Conservation (phyloP, 2,797 vertebrate species). For the Coluber constrictor region DNA sequence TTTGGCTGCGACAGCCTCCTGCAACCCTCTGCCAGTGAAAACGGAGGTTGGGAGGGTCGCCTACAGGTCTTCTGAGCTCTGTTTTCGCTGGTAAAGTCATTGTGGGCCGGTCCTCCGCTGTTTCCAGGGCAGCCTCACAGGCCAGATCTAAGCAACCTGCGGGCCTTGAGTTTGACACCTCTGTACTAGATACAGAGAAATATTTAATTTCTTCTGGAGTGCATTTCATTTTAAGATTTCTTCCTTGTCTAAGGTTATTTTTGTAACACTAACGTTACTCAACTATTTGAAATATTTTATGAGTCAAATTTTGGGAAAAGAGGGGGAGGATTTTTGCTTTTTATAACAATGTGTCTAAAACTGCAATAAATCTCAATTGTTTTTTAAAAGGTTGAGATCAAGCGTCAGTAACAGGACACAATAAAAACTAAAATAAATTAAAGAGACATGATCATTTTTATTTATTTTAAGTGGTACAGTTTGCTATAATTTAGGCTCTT, state of each 20-base stretch:
- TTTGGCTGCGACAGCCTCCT: too few species aligned
- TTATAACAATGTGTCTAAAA: not conserved
- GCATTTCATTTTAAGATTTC: not conserved
- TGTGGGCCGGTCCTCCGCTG: too few species aligned
- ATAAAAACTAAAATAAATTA: not conserved
- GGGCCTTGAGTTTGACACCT: too few species aligned
- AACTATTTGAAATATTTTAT: not conserved
- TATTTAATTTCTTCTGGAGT: not conserved
- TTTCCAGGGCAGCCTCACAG: too few species aligned
- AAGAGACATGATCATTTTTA: not conserved
- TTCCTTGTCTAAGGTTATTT: not conserved
- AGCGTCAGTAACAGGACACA: not conserved
- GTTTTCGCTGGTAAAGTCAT: too few species aligned
- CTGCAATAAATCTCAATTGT: not conserved
- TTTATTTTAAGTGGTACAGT: fast-evolving
- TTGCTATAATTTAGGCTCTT: not conserved
- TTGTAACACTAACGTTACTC: not conserved
- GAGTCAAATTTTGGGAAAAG: not conserved
- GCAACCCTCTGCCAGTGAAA: too few species aligned
- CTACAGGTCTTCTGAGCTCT: too few species aligned
- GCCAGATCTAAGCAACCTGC: too few species aligned
- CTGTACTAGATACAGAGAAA: not conserved
- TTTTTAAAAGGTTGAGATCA: not conserved
- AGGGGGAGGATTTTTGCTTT: not conserved
- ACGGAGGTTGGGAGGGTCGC: too few species aligned